phyloP scores from a whole-genome alignment of 2,888 invertebrate species.

The Pyrocoelia pectoralis region DNA sequence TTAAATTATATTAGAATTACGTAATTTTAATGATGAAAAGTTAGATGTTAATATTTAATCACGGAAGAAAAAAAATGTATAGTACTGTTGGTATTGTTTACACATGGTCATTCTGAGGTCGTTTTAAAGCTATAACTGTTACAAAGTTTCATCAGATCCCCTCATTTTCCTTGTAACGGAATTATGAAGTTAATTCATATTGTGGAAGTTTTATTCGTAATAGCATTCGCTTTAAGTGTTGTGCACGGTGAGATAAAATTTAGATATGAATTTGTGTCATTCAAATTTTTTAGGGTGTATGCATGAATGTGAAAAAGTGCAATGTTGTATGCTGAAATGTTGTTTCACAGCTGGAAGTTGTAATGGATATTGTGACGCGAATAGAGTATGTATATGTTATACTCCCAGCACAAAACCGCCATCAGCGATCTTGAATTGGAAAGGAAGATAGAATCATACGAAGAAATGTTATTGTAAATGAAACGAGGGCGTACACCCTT shows the following conservation, averaged over 20 bases:
- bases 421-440: neutral
- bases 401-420: neutral
- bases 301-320: neutral
- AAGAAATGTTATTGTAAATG: too few relatives aligned
- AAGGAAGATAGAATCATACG: neutral
- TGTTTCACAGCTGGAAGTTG: conserved; percentile 9
- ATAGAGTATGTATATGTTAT: neutral
- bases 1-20: neutral
- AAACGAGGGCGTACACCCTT: too few relatives aligned
- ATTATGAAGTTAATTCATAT: conserved; percentile 4
- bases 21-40: neutral
- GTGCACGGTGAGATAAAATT: conserved; percentile 1
- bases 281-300: neutral
- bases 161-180: neutral
- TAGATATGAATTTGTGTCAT: neutral
- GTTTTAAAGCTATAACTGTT: conserved; percentile 5
- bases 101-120: neutral
- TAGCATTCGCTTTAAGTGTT: neutral
- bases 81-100: neutral
- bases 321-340: conserved; percentile 4
- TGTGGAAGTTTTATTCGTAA: neutral
- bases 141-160: neutral
- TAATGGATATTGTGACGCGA: conserved; percentile 4
- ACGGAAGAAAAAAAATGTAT: neutral
- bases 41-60: neutral